Base-by-base conservation (phyloP, 2,113 vertebrate genomes). In the Zingel zingel region DNA sequence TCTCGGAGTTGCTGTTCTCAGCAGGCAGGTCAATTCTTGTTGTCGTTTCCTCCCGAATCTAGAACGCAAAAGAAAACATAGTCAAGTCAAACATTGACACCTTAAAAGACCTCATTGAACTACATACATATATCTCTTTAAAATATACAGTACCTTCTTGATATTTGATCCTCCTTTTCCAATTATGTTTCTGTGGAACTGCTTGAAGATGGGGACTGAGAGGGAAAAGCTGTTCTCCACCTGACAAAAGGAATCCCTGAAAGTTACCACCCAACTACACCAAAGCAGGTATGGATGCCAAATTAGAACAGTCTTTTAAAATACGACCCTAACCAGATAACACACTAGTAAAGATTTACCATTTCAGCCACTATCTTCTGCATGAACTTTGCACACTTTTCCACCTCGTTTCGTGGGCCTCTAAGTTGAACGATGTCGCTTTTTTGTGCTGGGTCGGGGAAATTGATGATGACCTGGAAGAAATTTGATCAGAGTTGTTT, bases 141-240 rank as follows among this genome's bases (percentile, higher is more conserved):
- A 36, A 57, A 13, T 15, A 33, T 4, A 19, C 8, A n/a, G 45
- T 68, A 98, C 98, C 97, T 99, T 99, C 89, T 99, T 99, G 75
- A 99, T 99, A 87, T 99, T 99, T 56, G 97, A 97, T 18, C 98
- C 98, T 92, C 98, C 98, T 95, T 99, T 99, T 65, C 98, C 98
- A 93, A 99, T 99, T 64, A 99, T 99, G 91, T 99, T 99, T 94
- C 99, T 99, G 92, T 99, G 98, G 89, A 99, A 99, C 86, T 99
- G 98, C 90, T 99, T 99, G 93, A 99, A 99, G 95, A 99, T 99
- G 2, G 98, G 98, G 50, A 99, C 98, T 30, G 98, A 99, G 91
- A 99, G 97, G 2, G 97, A 97, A 78, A 94, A 97, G 91, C 98
- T 97, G 83, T 99, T 99, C 92, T 99, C 98, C 94, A 98, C 96